Evolutionary conservation across 2,797 vertebrate genomes (phyloP).

Genomic region (Varecia variegata): DNA sequence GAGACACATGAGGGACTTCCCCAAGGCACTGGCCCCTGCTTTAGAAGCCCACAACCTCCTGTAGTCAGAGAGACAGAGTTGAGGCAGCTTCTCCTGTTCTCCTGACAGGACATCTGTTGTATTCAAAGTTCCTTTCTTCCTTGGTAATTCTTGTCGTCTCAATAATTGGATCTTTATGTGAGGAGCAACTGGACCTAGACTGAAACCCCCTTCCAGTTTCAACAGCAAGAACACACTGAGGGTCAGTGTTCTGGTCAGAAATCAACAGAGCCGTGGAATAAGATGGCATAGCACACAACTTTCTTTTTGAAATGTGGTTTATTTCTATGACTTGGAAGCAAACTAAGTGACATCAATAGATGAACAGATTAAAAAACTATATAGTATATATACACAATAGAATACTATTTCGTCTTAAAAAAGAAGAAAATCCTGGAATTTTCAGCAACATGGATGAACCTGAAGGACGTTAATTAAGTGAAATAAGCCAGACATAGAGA

Average conservation of each 20-base stretch:
- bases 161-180: no score
- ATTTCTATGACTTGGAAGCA: neutral
- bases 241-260: neutral
- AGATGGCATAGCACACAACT: neutral
- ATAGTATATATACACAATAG: no score
- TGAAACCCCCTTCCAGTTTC: no score
- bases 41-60: no score
- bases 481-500: neutral
- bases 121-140: no score
- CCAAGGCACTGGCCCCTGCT: no score
- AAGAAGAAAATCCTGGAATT: neutral
- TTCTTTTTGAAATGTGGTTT: neutral
- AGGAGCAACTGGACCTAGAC: no score
- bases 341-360: neutral
- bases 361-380: neutral
- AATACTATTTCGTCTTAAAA: neutral
- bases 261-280: neutral
- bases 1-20: no score
- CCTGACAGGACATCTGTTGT: no score
- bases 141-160: no score
- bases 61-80: no score
- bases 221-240: neutral
- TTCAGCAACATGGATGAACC: neutral
- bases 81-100: no score
- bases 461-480: neutral